Base-by-base conservation (phyloP, 1,140 invertebrate genomes). In the Oryctes rhinoceros region DNA sequence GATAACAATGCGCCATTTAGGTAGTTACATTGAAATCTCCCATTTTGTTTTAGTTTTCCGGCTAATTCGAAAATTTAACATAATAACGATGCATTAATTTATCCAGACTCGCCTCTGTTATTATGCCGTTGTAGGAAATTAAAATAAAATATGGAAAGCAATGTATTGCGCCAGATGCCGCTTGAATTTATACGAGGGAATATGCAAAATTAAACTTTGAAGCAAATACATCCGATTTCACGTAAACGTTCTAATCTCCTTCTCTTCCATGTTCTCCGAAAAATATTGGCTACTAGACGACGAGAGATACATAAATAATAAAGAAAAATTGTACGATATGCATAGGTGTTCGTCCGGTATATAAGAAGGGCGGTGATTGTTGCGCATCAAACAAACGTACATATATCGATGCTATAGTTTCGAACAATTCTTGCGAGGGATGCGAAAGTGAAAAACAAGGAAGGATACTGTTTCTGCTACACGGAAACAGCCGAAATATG, bases 1-100 rank as follows among this genome's bases (percentile, higher is more conserved):
- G 53, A 59, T 59, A 59, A 59, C 53, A 59, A 59, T 59, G 53
- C 53, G 18, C 53, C 53, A 59, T 59, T 18, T 59, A 18, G 5
- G 15, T 44, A 44, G 39, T 44, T 7, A 10, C 53, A 59, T 59
- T 59, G 15, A 59, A 59, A 59, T 59, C 53, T 6, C 13, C 15
- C 53, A 18, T 59, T 30, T 30, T 59, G 15, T 59, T 59, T 59
- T 59, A 59, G 53, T 59, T 59, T 18, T n/a, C 11, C n/a, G 49
- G 49, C n/a, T 53, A 53, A 7, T 59, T 18, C 53, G 15, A 59
- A 18, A 59, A 59, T 18, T 59, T n/a, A 6, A 18, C 53, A 59
- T 59, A 59, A 59, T n/a, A 59, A 7, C 53, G 53, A 15, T 6
- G 15, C 18, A 18, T 59, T 18, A 59, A 6, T n/a, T 59, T 59